phyloP scores from a whole-genome alignment of 2,113 vertebrate genomes.

The Cyprinodon brontotheroides region DNA sequence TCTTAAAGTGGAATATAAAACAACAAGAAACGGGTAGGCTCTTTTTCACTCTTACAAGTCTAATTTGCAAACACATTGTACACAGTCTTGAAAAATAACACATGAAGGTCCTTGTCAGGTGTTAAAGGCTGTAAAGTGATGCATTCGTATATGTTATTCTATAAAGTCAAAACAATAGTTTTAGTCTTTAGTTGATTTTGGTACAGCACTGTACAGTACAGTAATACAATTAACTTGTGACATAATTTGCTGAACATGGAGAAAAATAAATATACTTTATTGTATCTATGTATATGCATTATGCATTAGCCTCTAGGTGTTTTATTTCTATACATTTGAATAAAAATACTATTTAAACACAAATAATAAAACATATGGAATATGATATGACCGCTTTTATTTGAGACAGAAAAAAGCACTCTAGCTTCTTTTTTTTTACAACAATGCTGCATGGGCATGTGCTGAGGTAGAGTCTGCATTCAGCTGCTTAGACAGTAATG shows the following conservation, averaged over 20 bases:
- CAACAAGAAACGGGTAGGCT: slow-evolving; percentile 91
- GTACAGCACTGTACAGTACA: not conserved
- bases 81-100: not conserved
- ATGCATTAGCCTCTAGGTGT: not conserved
- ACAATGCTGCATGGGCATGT: too few species aligned
- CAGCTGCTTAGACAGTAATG: too few species aligned
- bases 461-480: too few species aligned
- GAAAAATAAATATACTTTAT: not conserved
- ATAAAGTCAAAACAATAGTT: not conserved
- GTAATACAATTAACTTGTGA: too few species aligned
- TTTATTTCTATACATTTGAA: not conserved
- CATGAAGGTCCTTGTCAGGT: not conserved
- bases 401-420: too few species aligned
- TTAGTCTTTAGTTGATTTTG: not conserved
- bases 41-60: not conserved
- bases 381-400: too few species aligned
- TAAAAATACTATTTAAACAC: too few species aligned
- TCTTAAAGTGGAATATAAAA: slow-evolving; percentile 99
- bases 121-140: slow-evolving; percentile 10
- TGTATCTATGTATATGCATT: not conserved
- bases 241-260: not conserved
- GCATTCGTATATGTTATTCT: not conserved
- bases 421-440: too few species aligned
- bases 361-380: too few species aligned
- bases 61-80: not conserved